Percentiles rank a stretch among this genome's conserved stretches.
Evolutionary conservation across 2,113 vertebrate species (phyloP).

Genomic region (Tetrax tetrax): DNA sequence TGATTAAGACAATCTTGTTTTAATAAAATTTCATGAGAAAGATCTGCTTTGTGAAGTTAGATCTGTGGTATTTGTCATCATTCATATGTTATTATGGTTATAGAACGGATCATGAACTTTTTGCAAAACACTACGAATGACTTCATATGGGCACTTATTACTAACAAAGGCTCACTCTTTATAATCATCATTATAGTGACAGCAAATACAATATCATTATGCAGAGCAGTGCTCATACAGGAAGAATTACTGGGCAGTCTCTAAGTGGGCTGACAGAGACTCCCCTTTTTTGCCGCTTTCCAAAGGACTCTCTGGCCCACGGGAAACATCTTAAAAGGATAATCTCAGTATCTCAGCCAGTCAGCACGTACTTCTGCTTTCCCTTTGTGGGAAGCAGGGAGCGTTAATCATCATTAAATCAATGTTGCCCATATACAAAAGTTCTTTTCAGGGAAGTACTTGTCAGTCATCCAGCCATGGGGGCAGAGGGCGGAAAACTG

Average conservation of each 20-base stretch:
- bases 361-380: neutral
- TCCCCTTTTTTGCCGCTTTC: neutral
- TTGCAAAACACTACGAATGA: neutral
- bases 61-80: neutral
- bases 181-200: neutral
- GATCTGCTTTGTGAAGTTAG: neutral
- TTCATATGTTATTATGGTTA: neutral
- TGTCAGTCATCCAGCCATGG: conserved; percentile 26
- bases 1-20: neutral
- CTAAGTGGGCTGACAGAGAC: neutral
- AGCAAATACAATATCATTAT: neutral
- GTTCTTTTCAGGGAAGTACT: conserved; percentile 32
- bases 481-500: neutral
- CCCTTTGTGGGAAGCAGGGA: conserved; percentile 17
- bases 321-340: neutral
- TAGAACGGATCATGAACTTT: neutral
- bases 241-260: neutral
- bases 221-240: neutral
- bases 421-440: conserved; percentile 15
- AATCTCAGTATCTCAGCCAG: neutral
- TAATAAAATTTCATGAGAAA: neutral
- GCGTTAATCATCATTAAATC: conserved; percentile 38
- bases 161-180: neutral
- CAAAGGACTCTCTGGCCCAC: neutral
- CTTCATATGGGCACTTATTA: neutral